Percentiles rank a stretch among this genome's conserved stretches.
Evolutionary conservation across 2,797 vertebrate genomes (phyloP).

Genomic region (Sarcoramphus papa): DNA sequence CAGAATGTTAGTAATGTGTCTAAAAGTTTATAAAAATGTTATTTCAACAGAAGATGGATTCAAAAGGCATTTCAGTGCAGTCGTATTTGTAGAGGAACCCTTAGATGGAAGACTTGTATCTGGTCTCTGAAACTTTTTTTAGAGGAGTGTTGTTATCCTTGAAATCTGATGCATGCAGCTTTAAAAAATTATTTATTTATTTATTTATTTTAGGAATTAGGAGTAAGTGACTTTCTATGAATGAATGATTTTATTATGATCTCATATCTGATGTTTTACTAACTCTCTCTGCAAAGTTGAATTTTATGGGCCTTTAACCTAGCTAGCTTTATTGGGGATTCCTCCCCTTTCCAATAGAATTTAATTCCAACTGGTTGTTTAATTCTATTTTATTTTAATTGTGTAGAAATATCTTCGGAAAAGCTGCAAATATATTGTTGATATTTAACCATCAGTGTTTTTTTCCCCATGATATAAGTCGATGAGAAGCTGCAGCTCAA

Average conservation of each 20-base stretch:
- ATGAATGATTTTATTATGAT: not conserved
- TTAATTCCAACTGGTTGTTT: not conserved
- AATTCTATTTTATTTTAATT: not conserved
- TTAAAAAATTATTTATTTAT: not conserved
- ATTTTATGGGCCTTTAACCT: not conserved
- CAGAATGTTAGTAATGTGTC: not conserved
- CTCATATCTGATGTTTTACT: not conserved
- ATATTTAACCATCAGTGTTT: not conserved
- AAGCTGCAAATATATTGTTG: not conserved
- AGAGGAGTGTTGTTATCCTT: not conserved
- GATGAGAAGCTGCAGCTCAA: not conserved
- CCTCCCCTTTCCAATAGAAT: not conserved
- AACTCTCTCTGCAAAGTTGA: not conserved
- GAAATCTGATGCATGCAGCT: fast-evolving
- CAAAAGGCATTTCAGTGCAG: not conserved
- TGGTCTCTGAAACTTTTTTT: not conserved
- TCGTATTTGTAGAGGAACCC: not conserved
- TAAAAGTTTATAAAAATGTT: not conserved
- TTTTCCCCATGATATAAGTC: not conserved
- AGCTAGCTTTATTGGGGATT: not conserved
- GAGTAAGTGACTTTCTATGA: not conserved
- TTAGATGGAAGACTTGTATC: not conserved
- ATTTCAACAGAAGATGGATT: not conserved
- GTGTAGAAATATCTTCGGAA: not conserved
- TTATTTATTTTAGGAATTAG: not conserved